phyloP scores from a whole-genome alignment of 2,113 vertebrate genomes.

The Rhinolophus ferrumequinum region DNA sequence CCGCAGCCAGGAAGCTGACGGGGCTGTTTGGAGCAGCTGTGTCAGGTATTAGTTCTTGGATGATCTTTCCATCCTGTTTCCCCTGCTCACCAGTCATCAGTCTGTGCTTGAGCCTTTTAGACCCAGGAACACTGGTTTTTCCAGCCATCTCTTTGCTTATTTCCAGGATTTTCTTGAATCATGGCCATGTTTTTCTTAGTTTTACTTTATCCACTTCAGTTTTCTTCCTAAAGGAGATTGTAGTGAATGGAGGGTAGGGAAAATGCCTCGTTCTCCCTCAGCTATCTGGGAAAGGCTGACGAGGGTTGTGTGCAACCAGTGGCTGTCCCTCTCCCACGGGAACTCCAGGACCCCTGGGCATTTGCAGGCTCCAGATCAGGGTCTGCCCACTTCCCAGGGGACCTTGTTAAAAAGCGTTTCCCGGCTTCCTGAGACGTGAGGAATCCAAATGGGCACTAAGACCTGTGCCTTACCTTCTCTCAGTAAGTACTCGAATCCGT shows the following conservation, averaged over 20 bases:
- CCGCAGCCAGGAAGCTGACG: background rate
- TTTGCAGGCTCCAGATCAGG: background rate
- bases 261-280: background rate
- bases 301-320: background rate
- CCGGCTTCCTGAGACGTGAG: background rate
- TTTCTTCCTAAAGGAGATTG: background rate
- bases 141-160: background rate
- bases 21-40: background rate
- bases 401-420: background rate
- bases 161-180: background rate
- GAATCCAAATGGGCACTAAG: background rate
- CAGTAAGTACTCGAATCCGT: background rate
- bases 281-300: background rate
- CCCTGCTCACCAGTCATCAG: background rate
- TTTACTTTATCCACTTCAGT: background rate
- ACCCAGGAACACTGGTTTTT: background rate
- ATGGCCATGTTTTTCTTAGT: background rate
- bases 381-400: background rate
- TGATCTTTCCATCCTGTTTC: background rate
- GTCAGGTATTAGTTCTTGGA: background rate
- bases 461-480: background rate
- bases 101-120: background rate
- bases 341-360: background rate
- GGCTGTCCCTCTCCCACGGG: background rate
- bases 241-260: background rate